Evolutionary conservation across 2,888 invertebrate species (phyloP), one percentile per base, ranked within the genome.

Genomic region (Cryptocephalus moraei): DNA sequence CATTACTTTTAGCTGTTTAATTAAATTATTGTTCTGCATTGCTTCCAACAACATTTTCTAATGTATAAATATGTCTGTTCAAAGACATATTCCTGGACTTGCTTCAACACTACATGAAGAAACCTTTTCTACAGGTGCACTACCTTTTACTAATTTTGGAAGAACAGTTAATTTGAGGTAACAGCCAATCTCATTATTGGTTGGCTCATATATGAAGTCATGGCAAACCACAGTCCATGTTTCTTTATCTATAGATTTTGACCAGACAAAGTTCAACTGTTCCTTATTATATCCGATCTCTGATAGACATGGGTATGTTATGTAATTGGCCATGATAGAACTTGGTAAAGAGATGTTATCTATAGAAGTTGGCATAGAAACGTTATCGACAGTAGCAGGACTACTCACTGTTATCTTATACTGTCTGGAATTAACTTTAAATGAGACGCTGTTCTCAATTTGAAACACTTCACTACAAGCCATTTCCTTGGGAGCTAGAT

Each of bases 11-110:
- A n/a, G n/a, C n/a, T n/a, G n/a, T n/a, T n/a, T n/a, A n/a, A n/a
- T n/a, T n/a, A n/a, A n/a, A n/a, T n/a, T n/a, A n/a, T n/a, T n/a
- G n/a, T n/a, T n/a, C n/a, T n/a, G n/a, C n/a, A n/a, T n/a, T n/a
- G n/a, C 75, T 74, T 10, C 72, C 72, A 32, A 63, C 64, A 10
- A 85, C 68, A 58, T 71, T 75, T 32, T 75, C 60, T 49, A 67
- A 64, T 0, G 92, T 92, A 65, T 83, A 85, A 39, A 70, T 56
- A 61, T 91, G 91, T 39, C 93, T 77, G 1, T 65, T 75, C 69
- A 93, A 1, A 90, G 91, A 67, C 89, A 91, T 9, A 59, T 54
- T 8, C 62, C 62, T 33, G 92, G 91, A 0, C 88, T 86, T 39
- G 84, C 81, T 65, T 82, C 78, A 9, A 91, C 78, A 33, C 65